Evolutionary conservation across 2,888 invertebrate species (phyloP).

Genomic region (Thymelicus acteon): DNA sequence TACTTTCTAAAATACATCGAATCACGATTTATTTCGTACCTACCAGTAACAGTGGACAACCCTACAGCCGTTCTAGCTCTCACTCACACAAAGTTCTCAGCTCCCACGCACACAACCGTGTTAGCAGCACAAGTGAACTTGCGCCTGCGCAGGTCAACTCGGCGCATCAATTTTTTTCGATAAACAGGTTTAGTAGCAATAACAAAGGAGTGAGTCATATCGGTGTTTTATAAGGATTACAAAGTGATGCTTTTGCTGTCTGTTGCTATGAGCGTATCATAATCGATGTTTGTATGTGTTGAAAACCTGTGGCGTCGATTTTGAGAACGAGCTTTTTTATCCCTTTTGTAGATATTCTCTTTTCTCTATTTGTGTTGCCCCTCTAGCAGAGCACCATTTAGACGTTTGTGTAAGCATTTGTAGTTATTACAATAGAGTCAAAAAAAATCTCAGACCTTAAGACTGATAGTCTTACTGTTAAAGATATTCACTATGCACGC

Average conservation of each 20-base stretch:
- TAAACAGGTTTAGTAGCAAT: conserved; percentile 74
- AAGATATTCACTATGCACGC: too few relatives aligned
- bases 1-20: too few relatives aligned
- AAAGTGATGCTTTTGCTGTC: conserved; percentile 45
- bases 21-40: neutral
- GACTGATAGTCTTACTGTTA: too few relatives aligned
- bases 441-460: too few relatives aligned
- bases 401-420: too few relatives aligned
- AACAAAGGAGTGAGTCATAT: conserved; percentile 74
- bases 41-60: conserved; percentile 33
- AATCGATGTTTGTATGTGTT: conserved; percentile 20
- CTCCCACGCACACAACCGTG: conserved; percentile 53
- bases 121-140: conserved; percentile 42
- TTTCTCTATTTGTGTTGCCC: neutral
- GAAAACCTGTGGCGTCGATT: conserved; percentile 5
- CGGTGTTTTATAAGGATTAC: conserved; percentile 50
- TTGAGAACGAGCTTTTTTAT: neutral
- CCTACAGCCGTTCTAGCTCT: conserved; percentile 47
- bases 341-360: neutral
- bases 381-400: too few relatives aligned
- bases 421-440: too few relatives aligned
- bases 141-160: conserved; percentile 73
- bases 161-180: conserved; percentile 64
- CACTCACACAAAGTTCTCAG: conserved; percentile 45
- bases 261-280: conserved; percentile 19